A percentile compares a stretch with the other conserved stretches of the same genome.
phyloP scores from a whole-genome alignment of 1,140 invertebrate genomes.

The Kradibia gibbosae region DNA sequence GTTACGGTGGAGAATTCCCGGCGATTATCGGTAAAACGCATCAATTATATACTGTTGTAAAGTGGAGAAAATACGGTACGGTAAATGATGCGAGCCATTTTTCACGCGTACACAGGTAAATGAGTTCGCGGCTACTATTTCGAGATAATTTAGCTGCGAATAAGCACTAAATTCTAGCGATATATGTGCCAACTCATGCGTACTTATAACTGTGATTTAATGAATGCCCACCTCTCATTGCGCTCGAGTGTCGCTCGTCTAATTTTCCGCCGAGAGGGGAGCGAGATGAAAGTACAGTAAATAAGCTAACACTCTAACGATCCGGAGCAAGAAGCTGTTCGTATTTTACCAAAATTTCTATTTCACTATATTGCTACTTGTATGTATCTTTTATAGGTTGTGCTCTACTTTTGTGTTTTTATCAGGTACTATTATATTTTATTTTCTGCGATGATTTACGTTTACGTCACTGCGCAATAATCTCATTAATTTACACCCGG shows the following conservation, averaged over 20 bases:
- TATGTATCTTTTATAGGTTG: too few species aligned
- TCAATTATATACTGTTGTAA: constrained; percentile 19
- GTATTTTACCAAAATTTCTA: background rate
- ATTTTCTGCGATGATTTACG: too few species aligned
- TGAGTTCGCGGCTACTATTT: background rate
- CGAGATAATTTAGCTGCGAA: background rate
- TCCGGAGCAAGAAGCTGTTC: background rate
- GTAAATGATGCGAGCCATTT: background rate
- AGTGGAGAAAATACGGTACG: constrained; percentile 11
- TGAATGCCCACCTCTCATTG: background rate
- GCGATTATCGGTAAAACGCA: background rate
- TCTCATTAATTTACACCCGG: too few species aligned
- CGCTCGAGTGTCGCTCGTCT: background rate
- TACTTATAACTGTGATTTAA: constrained; percentile 19
- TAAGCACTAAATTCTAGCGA: background rate
- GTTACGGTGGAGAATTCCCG: background rate
- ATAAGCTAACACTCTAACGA: background rate
- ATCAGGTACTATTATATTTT: too few species aligned
- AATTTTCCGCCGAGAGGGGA: background rate
- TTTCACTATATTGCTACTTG: too few species aligned
- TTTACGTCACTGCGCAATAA: too few species aligned
- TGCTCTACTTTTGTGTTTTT: too few species aligned
- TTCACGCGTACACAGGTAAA: background rate
- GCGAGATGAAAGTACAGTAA: background rate
- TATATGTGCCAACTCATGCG: constrained; percentile 9